Conservation (phyloP, 2,113 vertebrate species). For the Gobio gobio region DNA sequence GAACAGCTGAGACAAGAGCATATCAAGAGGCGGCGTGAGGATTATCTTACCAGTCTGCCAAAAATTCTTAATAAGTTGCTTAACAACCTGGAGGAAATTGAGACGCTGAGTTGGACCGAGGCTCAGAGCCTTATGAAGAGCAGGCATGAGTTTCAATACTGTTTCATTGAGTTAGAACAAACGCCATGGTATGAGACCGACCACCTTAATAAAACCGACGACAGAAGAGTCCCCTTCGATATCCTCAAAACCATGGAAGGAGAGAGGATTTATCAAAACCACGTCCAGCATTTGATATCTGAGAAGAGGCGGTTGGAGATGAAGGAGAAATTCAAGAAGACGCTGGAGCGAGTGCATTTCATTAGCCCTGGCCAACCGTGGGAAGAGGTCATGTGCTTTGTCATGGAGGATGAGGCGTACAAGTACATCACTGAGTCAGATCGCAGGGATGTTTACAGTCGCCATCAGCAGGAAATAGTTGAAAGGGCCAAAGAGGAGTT, state of each 20-base stretch:
- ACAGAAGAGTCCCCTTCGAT: slow-evolving; percentile 96
- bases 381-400: slow-evolving; percentile 98
- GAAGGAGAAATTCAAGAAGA: slow-evolving; percentile 98
- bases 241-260: slow-evolving; percentile 88
- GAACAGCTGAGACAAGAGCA: slow-evolving; percentile 96
- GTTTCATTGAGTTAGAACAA: slow-evolving; percentile 92
- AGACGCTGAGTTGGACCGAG: slow-evolving; percentile 90
- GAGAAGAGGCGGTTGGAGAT: slow-evolving; percentile 95
- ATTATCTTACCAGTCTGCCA: slow-evolving; percentile 94
- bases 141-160: slow-evolving; percentile 90
- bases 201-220: slow-evolving; percentile 92
- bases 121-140: slow-evolving; percentile 90
- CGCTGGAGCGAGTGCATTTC: slow-evolving; percentile 93
- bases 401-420: slow-evolving; percentile 96
- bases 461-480: slow-evolving; percentile 97
- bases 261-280: slow-evolving; percentile 93
- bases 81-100: slow-evolving; percentile 91
- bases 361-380: slow-evolving; percentile 95
- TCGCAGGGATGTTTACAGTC: slow-evolving; percentile 92
- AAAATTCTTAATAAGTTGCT: slow-evolving; percentile 93
- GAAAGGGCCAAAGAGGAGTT: slow-evolving; percentile 99
- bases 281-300: slow-evolving; percentile 93
- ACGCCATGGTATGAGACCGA: slow-evolving; percentile 97
- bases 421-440: slow-evolving; percentile 95
- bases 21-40: slow-evolving; percentile 92